Conservation (phyloP, 2,888 invertebrate genomes). For the Idaea straminata region DNA sequence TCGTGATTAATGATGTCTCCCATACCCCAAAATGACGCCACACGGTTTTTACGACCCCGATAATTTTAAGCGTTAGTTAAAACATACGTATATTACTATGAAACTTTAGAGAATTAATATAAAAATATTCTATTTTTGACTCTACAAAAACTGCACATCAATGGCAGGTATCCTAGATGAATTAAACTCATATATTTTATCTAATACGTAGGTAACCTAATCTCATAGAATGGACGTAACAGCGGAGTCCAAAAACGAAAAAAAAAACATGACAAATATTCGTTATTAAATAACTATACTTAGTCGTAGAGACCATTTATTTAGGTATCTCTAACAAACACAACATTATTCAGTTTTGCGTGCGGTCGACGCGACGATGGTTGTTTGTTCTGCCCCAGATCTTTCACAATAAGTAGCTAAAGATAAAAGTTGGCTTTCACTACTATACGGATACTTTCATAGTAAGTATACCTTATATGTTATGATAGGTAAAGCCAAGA, state of each 20-base stretch:
- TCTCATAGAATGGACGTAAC: too few relatives aligned
- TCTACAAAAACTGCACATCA: too few relatives aligned
- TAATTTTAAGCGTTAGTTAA: conserved; percentile 10
- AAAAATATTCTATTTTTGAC: too few relatives aligned
- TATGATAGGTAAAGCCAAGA: background rate
- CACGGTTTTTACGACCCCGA: conserved; percentile 24
- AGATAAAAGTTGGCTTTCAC: background rate
- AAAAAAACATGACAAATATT: too few relatives aligned
- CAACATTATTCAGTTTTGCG: conserved; percentile 8
- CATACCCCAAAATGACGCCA: conserved; percentile 26
- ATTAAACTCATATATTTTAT: too few relatives aligned
- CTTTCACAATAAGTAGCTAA: background rate
- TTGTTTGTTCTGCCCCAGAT: background rate
- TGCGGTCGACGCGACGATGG: conserved; percentile 2
- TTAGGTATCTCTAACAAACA: background rate
- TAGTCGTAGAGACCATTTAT: background rate
- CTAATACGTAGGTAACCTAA: too few relatives aligned
- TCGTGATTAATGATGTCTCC: conserved; percentile 34
- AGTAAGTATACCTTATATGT: background rate
- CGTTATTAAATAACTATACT: too few relatives aligned
- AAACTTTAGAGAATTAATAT: background rate
- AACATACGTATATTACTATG: background rate
- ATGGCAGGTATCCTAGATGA: too few relatives aligned
- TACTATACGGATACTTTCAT: too few relatives aligned
- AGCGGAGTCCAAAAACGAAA: too few relatives aligned